Base-by-base conservation (phyloP, 2,888 invertebrate species). In the Limnephilus auricula region DNA sequence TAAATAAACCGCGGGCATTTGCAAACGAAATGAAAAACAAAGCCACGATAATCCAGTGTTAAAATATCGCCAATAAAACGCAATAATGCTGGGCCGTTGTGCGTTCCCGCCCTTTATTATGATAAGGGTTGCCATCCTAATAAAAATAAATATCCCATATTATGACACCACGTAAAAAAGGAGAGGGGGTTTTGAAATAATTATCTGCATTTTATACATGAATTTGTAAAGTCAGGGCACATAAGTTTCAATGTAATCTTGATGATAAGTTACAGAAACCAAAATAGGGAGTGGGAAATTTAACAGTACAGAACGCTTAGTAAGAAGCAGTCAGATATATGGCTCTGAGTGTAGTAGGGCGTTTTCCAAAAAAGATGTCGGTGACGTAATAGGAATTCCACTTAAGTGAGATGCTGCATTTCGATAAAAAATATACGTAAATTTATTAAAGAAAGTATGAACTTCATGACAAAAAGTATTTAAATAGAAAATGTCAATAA, bases 41-140 rank as follows among this genome's bases (percentile, higher is more conserved):
- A 65, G 37, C 65, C 31, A 78, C 34, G 32, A 88, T 88, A 88
- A 88, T 34, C 65, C 79, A 88, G 87, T 88, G 87, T 37, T 88
- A 78, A 88, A 78, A 88, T 88, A 88, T 78, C 65, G 87, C 79
- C 78, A 88, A 88, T 88, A 88, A 88, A 88, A 78, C 79, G 34
- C 65, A 88, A 88, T 88, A 88, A 78, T 34, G 40, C 37, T 3
- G 65, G 65, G 65, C 32, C 31, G 65, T 88, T 13, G 31, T 79
- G 65, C 18, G 25, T 12, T 88, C 78, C 78, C 34, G 30, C 87
- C 87, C 79, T 78, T 78, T 25, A 40, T 31, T 13, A 31, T 86
- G 86, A 83, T 83, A 37, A 83, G 83, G 83, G 83, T 83, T 34
- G 83, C 65, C 25, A 65, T 65, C 65, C 65, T 65, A 65, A 65